Evolutionary conservation across 2,113 vertebrate genomes (phyloP).

Genomic region (Gallinago undulata): DNA sequence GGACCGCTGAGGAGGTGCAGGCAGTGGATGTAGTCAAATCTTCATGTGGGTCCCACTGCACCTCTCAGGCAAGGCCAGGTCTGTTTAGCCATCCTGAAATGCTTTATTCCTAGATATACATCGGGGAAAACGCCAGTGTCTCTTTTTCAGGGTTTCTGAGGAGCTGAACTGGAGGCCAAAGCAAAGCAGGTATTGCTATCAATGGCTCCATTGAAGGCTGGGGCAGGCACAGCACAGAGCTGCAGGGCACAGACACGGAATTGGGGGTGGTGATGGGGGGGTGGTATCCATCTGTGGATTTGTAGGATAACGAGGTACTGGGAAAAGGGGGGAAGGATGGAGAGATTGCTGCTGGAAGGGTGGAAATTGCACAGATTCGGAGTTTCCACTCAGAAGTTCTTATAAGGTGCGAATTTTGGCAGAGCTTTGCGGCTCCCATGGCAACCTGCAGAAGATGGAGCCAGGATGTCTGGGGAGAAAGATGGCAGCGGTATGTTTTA

Average conservation of each 20-base stretch:
- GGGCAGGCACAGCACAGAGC: background rate
- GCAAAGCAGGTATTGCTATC: background rate
- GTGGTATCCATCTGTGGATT: background rate
- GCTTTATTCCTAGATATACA: background rate
- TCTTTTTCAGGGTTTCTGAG: background rate
- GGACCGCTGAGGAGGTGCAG: background rate
- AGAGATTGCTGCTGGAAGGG: background rate
- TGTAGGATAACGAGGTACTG: background rate
- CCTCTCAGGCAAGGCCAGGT: background rate
- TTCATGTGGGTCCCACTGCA: background rate
- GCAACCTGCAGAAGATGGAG: constrained; percentile 9
- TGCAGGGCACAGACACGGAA: background rate
- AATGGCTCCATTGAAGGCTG: background rate
- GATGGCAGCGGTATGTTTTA: background rate
- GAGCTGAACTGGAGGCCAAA: background rate
- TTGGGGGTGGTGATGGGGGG: background rate
- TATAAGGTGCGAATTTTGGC: constrained; percentile 54
- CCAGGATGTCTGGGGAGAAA: constrained; percentile 54
- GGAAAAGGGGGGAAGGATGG: background rate
- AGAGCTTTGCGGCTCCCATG: background rate
- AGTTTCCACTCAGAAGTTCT: constrained; percentile 50
- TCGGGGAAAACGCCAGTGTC: background rate
- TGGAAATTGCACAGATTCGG: constrained; percentile 1
- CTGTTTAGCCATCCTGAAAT: background rate
- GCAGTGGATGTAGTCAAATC: background rate